These are phyloP conservation scores for Lepidochrysops patricia DNA, from an alignment of 2,888 invertebrate genomes.

Conservation along the genomic window DNA sequence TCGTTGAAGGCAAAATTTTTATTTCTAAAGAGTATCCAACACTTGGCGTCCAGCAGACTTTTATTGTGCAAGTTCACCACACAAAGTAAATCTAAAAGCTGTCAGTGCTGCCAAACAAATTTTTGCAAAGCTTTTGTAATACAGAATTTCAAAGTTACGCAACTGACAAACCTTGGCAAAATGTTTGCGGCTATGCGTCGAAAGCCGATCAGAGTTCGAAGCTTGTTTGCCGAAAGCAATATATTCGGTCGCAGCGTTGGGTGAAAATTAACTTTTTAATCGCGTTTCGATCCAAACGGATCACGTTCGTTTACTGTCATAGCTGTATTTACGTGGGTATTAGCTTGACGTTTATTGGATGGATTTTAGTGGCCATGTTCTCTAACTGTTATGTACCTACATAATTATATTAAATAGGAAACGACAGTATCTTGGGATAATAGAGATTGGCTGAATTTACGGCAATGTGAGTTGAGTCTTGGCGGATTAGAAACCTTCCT, in stretches of 20 bases:
- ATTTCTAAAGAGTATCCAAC: not conserved
- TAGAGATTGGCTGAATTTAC: too few relatives aligned
- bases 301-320: conserved; percentile 19
- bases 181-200: conserved; percentile 17
- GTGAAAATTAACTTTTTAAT: conserved; percentile 44
- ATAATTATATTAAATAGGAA: too few relatives aligned
- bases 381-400: too few relatives aligned
- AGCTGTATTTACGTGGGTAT: conserved; percentile 7
- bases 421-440: not conserved
- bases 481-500: too few relatives aligned
- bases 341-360: conserved; percentile 1
- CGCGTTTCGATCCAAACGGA: conserved; percentile 30
- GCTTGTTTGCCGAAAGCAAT: conserved; percentile 21
- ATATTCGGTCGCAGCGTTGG: conserved; percentile 18
- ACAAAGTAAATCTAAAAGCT: not conserved
- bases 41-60: not conserved
- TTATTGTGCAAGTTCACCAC: not conserved
- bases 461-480: too few relatives aligned
- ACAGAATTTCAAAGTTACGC: conserved; percentile 3
- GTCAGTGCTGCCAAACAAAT: conserved; percentile 1
- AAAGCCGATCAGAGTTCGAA: conserved; percentile 22
- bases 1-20: not conserved
- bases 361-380: not conserved
- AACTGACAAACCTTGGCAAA: conserved; percentile 13
- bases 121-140: not conserved